phyloP scores from a whole-genome alignment of 30 jellyfish, hydroid and myxozoan genomes.

The Calvadosia cruxmelitensis region DNA sequence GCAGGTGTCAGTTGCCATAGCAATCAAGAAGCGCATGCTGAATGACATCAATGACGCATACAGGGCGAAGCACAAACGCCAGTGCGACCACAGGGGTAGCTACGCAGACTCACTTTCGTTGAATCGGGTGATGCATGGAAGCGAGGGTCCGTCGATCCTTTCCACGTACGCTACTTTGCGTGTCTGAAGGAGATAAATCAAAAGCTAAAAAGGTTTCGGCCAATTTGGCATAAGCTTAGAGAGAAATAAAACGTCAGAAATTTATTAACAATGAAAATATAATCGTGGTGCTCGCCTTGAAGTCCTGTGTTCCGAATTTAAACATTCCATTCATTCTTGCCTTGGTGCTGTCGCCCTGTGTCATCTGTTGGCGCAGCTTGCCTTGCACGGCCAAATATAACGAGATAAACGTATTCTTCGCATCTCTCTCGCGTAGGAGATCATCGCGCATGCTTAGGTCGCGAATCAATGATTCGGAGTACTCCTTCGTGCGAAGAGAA shows the following conservation, averaged over 20 bases:
- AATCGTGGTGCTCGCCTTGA: neutral
- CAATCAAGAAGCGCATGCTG: too few relatives aligned
- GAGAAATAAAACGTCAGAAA: too few relatives aligned
- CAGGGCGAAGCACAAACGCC: too few relatives aligned
- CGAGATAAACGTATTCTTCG: constrained; percentile 19
- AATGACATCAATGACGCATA: too few relatives aligned
- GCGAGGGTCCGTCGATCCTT: neutral
- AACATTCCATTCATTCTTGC: neutral
- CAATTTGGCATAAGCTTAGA: too few relatives aligned
- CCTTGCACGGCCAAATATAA: constrained; percentile 16
- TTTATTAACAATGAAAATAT: too few relatives aligned
- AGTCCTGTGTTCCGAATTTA: neutral
- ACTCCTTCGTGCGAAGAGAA: neutral
- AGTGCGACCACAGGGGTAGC: too few relatives aligned
- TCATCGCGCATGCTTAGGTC: constrained; percentile 7
- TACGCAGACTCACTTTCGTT: neutral
- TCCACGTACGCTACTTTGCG: neutral
- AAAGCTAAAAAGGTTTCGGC: too few relatives aligned
- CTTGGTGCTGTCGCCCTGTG: neutral
- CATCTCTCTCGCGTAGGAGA: constrained; percentile 20
- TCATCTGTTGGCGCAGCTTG: constrained; percentile 6
- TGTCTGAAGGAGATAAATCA: neutral
- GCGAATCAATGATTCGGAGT: neutral
- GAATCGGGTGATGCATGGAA: neutral
- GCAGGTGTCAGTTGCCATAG: too few relatives aligned